Evolutionary conservation across 2,113 vertebrate species (phyloP).

Genomic region (Casuarius casuarius): DNA sequence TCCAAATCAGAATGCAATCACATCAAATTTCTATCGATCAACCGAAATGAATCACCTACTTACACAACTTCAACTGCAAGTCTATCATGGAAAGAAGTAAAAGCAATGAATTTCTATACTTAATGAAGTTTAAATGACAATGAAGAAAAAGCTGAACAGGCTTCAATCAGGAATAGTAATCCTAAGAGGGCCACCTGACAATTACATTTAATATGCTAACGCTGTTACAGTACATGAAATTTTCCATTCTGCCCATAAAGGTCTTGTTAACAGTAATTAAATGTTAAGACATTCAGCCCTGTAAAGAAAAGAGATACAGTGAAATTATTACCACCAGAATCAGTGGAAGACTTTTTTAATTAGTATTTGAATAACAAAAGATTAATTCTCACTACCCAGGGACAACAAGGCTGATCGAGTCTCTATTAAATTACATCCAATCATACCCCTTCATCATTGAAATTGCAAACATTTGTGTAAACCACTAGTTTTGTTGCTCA

Average conservation of each 20-base stretch:
- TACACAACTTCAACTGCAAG: not conserved
- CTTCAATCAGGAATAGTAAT: conserved; percentile 63
- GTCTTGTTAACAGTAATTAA: conserved; percentile 81
- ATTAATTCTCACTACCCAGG: conserved; percentile 63
- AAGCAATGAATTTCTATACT: conserved; percentile 45
- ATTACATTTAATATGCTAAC: conserved; percentile 80
- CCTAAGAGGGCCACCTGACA: conserved; percentile 74
- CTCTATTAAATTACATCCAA: conserved; percentile 55
- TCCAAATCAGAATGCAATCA: conserved; percentile 20
- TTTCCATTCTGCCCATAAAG: conserved; percentile 77
- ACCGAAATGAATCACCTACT: conserved; percentile 37
- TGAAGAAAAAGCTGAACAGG: conserved; percentile 53
- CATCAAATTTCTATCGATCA: not conserved
- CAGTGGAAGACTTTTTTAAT: conserved; percentile 68
- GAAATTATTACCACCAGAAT: conserved; percentile 69
- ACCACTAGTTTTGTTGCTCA: not conserved
- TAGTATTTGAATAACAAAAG: conserved; percentile 70
- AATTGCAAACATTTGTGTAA: conserved; percentile 15
- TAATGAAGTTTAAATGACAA: conserved; percentile 61
- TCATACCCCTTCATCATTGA: conserved; percentile 40
- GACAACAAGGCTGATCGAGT: conserved; percentile 41
- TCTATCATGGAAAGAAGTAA: not conserved
- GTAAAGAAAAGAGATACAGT: conserved; percentile 71
- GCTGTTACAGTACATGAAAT: conserved; percentile 67
- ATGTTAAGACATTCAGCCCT: conserved; percentile 74